These are phyloP conservation scores for Fragum sueziense DNA, from an alignment of 2,888 invertebrate species.

Conservation along the genomic window DNA sequence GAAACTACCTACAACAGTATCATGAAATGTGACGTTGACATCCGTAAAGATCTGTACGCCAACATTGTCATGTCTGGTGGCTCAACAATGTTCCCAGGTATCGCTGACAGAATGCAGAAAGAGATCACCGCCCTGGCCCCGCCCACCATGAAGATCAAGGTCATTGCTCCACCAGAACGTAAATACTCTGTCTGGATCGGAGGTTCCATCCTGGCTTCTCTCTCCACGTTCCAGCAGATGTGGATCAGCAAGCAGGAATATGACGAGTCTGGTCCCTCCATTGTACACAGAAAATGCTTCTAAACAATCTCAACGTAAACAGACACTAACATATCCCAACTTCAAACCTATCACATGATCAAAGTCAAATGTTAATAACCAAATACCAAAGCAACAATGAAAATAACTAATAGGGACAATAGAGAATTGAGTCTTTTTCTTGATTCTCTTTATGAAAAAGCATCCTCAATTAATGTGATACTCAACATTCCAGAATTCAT, in stretches of 20 bases:
- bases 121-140: constrained; percentile 9
- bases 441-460: too few species aligned
- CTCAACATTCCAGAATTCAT: too few species aligned
- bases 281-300: constrained; percentile 21
- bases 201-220: constrained; percentile 14
- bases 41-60: constrained; percentile 20
- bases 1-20: constrained; percentile 16
- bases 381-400: neutral
- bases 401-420: too few species aligned
- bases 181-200: constrained; percentile 23
- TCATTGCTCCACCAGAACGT: constrained; percentile 18
- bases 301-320: neutral
- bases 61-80: constrained; percentile 18
- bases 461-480: too few species aligned
- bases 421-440: too few species aligned
- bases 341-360: neutral
- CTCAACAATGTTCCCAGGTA: constrained; percentile 15
- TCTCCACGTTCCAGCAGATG: constrained; percentile 23
- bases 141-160: constrained; percentile 18
- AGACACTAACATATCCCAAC: neutral
- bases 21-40: constrained; percentile 20
- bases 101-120: constrained; percentile 23
- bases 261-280: constrained; percentile 16
- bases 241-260: constrained; percentile 22
- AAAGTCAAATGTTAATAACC: neutral